A percentile compares a stretch with the other conserved stretches of the same genome.
phyloP scores from a whole-genome alignment of 2,888 invertebrate genomes.

The Sesia bembeciformis region DNA sequence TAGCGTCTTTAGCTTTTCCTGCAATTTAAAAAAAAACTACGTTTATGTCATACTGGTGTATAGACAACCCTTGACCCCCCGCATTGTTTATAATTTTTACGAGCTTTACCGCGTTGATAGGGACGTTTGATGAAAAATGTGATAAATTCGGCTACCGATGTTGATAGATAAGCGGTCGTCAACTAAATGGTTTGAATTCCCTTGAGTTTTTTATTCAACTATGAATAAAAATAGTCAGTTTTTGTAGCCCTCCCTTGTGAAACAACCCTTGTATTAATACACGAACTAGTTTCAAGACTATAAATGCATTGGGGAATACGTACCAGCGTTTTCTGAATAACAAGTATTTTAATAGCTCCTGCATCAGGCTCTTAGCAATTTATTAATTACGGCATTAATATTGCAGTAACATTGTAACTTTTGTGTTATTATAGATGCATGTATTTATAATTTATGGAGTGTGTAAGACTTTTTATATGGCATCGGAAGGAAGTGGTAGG shows the following conservation, averaged over 20 bases:
- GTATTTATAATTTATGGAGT: neutral
- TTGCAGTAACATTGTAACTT: neutral
- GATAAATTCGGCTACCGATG: slow-evolving; percentile 29
- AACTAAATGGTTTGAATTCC: slow-evolving; percentile 38
- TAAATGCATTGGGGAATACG: slow-evolving; percentile 38
- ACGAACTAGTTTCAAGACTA: slow-evolving; percentile 47
- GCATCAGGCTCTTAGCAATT: neutral
- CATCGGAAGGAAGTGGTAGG: slow-evolving; percentile 70
- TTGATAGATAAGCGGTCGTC: slow-evolving; percentile 54
- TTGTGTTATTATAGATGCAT: neutral
- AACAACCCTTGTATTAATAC: slow-evolving; percentile 61
- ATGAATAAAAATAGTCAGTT: slow-evolving; percentile 63
- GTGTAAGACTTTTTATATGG: slow-evolving; percentile 37
- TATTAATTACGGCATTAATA: too few species aligned
- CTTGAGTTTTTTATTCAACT: slow-evolving; percentile 29
- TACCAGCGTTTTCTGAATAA: slow-evolving; percentile 20
- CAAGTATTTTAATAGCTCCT: slow-evolving; percentile 13
- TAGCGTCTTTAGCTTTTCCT: too few species aligned
- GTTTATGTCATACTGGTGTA: too few species aligned
- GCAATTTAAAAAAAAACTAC: too few species aligned
- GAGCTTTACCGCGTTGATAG: neutral
- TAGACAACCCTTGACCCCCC: slow-evolving; percentile 26
- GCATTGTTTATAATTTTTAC: slow-evolving; percentile 28
- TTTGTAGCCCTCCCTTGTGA: slow-evolving; percentile 56
- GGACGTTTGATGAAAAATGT: slow-evolving; percentile 26